Conservation (phyloP, 2,113 vertebrate species). For the Chunga burmeisteri region DNA sequence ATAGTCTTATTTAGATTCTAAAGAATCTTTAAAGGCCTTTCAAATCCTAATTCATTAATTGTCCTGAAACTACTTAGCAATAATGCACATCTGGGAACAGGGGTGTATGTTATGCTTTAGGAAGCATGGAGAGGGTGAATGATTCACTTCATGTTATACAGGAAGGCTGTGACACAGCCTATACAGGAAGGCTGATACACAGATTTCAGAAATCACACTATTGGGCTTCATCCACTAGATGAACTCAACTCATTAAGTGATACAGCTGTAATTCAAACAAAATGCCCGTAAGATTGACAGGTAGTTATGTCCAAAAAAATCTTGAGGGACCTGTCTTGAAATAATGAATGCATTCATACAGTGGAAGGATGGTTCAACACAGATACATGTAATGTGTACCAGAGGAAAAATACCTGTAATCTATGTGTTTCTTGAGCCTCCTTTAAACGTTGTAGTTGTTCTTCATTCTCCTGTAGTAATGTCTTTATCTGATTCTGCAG, state of each 20-base stretch:
- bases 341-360: not conserved
- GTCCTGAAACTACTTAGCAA: not conserved
- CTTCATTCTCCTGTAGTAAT: constrained; percentile 73
- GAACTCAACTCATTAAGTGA: not conserved
- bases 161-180: not conserved
- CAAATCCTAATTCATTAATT: not conserved
- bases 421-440: constrained; percentile 74
- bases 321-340: not conserved
- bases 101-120: not conserved
- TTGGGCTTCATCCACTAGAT: not conserved
- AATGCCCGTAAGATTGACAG: not conserved
- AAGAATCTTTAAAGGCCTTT: not conserved
- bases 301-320: not conserved
- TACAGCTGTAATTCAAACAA: not conserved
- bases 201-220: not conserved
- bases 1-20: not conserved
- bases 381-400: not conserved
- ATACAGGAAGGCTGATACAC: not conserved
- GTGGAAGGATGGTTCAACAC: not conserved
- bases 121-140: not conserved
- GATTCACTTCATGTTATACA: not conserved
- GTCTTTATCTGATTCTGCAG: constrained; percentile 72
- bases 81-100: not conserved
- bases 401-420: constrained; percentile 76
- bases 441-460: constrained; percentile 68